Conservation (phyloP, 2,888 invertebrate genomes). For the Drosophila neonasuta region DNA sequence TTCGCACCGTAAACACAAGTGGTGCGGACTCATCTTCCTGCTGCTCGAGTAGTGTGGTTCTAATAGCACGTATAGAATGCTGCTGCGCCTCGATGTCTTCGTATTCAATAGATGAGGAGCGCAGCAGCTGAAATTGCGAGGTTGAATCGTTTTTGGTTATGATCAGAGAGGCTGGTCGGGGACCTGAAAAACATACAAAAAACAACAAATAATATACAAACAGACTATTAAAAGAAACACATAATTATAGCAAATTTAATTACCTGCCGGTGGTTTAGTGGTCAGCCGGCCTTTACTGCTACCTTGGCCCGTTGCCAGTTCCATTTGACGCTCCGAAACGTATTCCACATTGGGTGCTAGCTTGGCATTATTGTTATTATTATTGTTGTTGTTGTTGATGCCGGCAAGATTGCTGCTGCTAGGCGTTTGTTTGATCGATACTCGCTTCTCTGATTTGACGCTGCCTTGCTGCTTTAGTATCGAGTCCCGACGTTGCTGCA, state of each 20-base stretch:
- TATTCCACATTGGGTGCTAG: slow-evolving; percentile 78
- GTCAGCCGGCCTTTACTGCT: slow-evolving; percentile 63
- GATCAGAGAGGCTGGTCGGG: slow-evolving; percentile 81
- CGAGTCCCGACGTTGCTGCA: slow-evolving; percentile 79
- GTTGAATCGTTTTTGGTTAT: slow-evolving; percentile 79
- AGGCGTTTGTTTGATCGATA: slow-evolving; percentile 79
- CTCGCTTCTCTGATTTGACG: slow-evolving; percentile 80
- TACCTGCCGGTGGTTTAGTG: slow-evolving; percentile 78
- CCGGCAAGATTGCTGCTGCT: slow-evolving; percentile 42
- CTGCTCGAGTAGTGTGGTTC: slow-evolving; percentile 71
- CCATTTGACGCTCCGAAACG: slow-evolving; percentile 75
- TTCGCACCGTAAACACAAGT: slow-evolving; percentile 80
- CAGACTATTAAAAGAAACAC: background rate
- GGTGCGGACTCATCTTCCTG: slow-evolving; percentile 82
- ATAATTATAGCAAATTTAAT: background rate
- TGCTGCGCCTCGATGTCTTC: slow-evolving; percentile 81
- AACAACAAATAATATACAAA: background rate
- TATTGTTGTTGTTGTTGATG: slow-evolving; percentile 59
- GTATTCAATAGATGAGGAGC: slow-evolving; percentile 82
- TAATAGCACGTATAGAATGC: slow-evolving; percentile 54
- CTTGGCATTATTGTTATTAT: slow-evolving; percentile 53
- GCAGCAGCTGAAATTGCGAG: slow-evolving; percentile 80
- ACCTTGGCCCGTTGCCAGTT: slow-evolving; percentile 41
- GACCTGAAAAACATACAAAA: slow-evolving; percentile 64
- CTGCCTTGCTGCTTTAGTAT: slow-evolving; percentile 81